Evolutionary conservation across 2,113 vertebrate species (phyloP).

Genomic region (Balaeniceps rex): DNA sequence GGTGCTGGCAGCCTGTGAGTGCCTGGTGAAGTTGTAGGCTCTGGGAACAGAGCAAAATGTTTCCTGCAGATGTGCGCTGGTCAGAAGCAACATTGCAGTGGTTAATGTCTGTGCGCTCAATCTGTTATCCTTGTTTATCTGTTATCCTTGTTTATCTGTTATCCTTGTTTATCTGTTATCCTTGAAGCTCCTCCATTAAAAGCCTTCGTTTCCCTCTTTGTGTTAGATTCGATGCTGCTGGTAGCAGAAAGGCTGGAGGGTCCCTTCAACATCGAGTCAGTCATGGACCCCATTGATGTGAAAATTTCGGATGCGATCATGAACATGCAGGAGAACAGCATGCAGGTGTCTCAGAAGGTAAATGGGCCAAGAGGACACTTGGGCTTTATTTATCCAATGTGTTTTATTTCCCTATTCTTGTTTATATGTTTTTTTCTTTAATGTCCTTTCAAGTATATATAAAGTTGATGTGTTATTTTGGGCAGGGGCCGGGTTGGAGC

Average conservation of each 20-base stretch:
- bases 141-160: background rate
- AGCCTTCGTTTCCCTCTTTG: background rate
- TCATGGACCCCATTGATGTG: constrained; percentile 97
- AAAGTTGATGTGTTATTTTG: background rate
- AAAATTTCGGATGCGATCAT: constrained; percentile 98
- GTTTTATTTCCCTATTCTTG: background rate
- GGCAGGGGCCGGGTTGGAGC: background rate
- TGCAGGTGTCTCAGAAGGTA: constrained; percentile 96
- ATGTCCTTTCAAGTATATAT: background rate
- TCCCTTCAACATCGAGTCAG: constrained; percentile 95
- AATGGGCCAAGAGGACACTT: background rate
- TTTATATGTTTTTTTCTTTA: background rate
- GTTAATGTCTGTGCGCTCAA: background rate
- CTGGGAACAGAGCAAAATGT: background rate
- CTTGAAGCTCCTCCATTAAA: background rate
- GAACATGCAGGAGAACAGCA: constrained; percentile 99
- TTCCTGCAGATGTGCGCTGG: background rate
- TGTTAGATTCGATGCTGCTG: constrained; percentile 89
- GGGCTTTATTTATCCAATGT: background rate
- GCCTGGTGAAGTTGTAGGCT: background rate
- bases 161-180: background rate
- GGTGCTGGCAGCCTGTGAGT: background rate
- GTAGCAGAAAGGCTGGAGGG: constrained; percentile 92
- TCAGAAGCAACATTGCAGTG: background rate
- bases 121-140: background rate